Base-by-base conservation (phyloP, 1,140 invertebrate species). In the Chelonus insularis region DNA sequence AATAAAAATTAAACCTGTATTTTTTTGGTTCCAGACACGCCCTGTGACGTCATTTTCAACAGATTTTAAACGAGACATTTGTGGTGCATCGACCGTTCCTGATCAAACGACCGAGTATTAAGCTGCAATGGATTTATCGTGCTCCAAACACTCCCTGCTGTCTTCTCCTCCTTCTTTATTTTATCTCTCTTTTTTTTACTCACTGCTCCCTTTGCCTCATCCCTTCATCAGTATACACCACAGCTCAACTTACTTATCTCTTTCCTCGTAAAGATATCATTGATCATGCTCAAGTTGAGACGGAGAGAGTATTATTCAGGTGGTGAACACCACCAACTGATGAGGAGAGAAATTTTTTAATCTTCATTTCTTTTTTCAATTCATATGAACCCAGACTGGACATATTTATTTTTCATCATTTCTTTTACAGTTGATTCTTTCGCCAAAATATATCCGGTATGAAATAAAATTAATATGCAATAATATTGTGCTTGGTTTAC, bases 181-280 rank as follows among this genome's bases (percentile, higher is more conserved):
- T 34, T 45, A 14, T 45, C 14, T 18, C 5, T 32, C 36, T 23
- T 45, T 58, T 20, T 52, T 41, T 36, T 5, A 7, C 2, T 14
- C 12, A 25, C 34, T 20, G 1, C 1, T 11, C 23, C 8, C 20
- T 20, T 14, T 48, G 2, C 23, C 6, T 48, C 20, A 1, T 25
- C 21, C 14, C 7, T 25, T 11, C 21, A n/a, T 20, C 14, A 16
- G 12, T 43, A 1, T 8, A 3, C 21, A 25, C 11, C 20, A 4
- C 45, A 25, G 14, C 41, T 32, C 54, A 9, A 23, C 52, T 48
- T 56, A 45, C 63, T 71, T 68, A 67, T 69, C 64, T 56, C 58
- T 25, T 60, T 37, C 61, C 70, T 73, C 70, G 68, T 72, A 66
- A 72, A 73, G 54, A 65, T 71, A 68, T 66, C 66, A 72, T 73